phyloP scores from a whole-genome alignment of 2,113 vertebrate species.

The Paramisgurnus dabryanus region DNA sequence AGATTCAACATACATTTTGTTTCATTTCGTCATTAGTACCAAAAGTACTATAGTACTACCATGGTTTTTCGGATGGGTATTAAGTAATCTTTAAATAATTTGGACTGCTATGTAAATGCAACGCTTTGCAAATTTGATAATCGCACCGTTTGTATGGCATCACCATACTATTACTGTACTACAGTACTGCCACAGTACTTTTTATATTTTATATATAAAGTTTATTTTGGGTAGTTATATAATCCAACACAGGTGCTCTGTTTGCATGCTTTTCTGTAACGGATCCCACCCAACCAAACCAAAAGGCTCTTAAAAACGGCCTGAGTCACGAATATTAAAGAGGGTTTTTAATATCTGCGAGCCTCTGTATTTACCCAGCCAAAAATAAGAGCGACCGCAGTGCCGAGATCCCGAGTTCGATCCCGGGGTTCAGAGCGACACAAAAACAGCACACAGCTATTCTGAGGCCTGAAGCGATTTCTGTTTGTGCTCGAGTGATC shows the following conservation, averaged over 20 bases:
- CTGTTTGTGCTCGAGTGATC: neutral
- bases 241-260: conserved; percentile 56
- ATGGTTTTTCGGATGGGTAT: too few relatives aligned
- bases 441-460: neutral
- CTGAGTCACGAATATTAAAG: neutral
- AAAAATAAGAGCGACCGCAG: conserved; percentile 15
- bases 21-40: too few relatives aligned
- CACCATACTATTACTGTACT: too few relatives aligned
- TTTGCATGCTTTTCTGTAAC: conserved; percentile 50
- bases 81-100: too few relatives aligned
- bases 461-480: conserved; percentile 3
- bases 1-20: too few relatives aligned
- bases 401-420: neutral
- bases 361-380: conserved; percentile 19
- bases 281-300: conserved; percentile 48
- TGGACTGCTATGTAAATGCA: too few relatives aligned
- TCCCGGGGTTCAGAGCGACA: conserved; percentile 1
- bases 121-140: too few relatives aligned
- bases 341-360: conserved; percentile 26
- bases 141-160: too few relatives aligned
- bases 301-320: conserved; percentile 7
- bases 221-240: neutral
- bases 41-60: too few relatives aligned
- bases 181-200: neutral
- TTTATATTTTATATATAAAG: neutral